These are phyloP conservation scores for Galerucella pusilla DNA, from an alignment of 2,888 invertebrate species.

Conservation along the genomic window DNA sequence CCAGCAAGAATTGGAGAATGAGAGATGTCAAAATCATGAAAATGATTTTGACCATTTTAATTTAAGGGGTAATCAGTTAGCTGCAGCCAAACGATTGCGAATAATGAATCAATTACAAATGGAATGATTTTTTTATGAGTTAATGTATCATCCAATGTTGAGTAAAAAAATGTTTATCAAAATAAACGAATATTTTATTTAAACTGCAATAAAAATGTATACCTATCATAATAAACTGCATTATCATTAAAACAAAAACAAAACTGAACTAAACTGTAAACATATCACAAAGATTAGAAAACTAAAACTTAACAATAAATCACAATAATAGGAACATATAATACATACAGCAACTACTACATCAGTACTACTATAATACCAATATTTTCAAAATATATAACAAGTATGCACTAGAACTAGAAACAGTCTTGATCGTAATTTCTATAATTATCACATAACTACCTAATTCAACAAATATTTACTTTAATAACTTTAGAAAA, in stretches of 20 bases:
- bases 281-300: no score
- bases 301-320: no score
- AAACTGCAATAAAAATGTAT: not conserved
- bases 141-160: not conserved
- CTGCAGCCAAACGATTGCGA: slow-evolving; percentile 5
- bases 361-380: no score
- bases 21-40: slow-evolving; percentile 10
- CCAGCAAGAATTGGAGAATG: slow-evolving; percentile 18
- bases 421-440: no score
- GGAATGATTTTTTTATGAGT: not conserved
- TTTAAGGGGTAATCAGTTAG: slow-evolving; percentile 12
- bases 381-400: no score
- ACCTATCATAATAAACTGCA: no score
- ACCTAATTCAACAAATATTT: not conserved
- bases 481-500: not conserved
- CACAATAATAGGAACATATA: not conserved
- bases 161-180: not conserved
- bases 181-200: not conserved
- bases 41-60: not conserved
- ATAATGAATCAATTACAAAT: not conserved
- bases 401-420: no score
- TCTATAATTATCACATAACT: no score
- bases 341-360: no score
- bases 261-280: no score
- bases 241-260: no score